These are phyloP conservation scores for Scolopax mira DNA, from an alignment of 2,113 vertebrate genomes.

Conservation along the genomic window DNA sequence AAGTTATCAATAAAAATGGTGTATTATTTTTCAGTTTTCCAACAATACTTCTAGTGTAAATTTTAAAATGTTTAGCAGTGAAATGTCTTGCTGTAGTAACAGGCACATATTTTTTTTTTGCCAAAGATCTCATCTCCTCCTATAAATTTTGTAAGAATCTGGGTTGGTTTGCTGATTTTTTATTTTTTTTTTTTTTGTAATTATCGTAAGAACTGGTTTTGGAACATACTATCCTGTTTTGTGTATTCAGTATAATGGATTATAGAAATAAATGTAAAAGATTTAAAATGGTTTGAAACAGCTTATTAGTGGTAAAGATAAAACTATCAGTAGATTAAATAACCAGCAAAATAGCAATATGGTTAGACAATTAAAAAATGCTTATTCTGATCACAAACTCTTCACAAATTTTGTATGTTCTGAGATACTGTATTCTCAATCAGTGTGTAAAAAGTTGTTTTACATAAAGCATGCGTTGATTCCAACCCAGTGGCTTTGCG, in stretches of 20 bases:
- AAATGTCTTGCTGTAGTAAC: not conserved
- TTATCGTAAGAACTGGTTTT: not conserved
- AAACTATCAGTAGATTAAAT: not conserved
- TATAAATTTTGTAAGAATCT: not conserved
- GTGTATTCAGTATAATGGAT: not conserved
- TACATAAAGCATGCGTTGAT: not conserved
- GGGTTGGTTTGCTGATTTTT: not conserved
- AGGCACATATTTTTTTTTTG: not conserved
- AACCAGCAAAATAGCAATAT: not conserved
- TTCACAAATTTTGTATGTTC: not conserved
- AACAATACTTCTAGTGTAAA: not conserved
- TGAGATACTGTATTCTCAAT: not conserved
- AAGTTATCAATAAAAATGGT: not conserved
- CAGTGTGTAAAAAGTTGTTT: not conserved
- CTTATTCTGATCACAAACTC: not conserved
- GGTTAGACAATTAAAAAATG: not conserved
- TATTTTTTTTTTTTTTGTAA: not conserved
- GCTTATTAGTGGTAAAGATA: not conserved
- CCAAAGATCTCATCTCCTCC: not conserved
- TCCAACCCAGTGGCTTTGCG: not conserved
- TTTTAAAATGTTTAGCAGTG: not conserved
- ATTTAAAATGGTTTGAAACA: not conserved
- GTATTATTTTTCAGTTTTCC: not conserved
- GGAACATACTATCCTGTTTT: not conserved
- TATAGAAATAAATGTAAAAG: not conserved